phyloP scores from a whole-genome alignment of 1,140 invertebrate genomes.

The Panagrolaimus sp. region DNA sequence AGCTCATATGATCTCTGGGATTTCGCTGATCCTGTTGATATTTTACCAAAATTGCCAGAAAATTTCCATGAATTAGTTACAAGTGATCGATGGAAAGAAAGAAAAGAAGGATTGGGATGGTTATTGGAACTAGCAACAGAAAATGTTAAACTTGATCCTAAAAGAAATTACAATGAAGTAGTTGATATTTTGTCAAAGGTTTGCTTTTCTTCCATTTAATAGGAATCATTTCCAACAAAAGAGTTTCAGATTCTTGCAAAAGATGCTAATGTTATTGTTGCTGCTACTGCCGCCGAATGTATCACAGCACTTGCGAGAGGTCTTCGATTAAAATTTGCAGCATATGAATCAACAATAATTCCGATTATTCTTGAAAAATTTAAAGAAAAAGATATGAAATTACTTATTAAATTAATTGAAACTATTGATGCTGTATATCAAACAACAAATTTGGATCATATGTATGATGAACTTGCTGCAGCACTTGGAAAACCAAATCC shows the following conservation, averaged over 20 bases:
- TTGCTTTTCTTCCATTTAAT: conserved; percentile 23
- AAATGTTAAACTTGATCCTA: conserved; percentile 62
- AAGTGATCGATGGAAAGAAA: conserved; percentile 91
- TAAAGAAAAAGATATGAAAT: conserved; percentile 82
- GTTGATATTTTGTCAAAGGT: conserved; percentile 81
- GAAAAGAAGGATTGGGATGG: conserved; percentile 79
- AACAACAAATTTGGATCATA: conserved; percentile 12
- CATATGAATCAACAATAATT: conserved; percentile 68
- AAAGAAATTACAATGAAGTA: conserved; percentile 70
- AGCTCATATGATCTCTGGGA: too few relatives aligned
- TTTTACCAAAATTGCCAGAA: conserved; percentile 82
- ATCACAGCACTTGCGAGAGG: conserved; percentile 74
- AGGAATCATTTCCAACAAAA: not conserved
- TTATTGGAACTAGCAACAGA: conserved; percentile 70
- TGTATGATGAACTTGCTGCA: not conserved
- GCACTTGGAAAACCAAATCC: conserved; percentile 22
- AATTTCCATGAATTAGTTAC: conserved; percentile 88
- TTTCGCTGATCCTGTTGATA: conserved; percentile 80
- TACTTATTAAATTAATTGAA: conserved; percentile 66
- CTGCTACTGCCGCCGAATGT: conserved; percentile 76
- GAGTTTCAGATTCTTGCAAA: conserved; percentile 66
- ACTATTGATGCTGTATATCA: conserved; percentile 76
- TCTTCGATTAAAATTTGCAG: conserved; percentile 76
- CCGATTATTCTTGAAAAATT: conserved; percentile 84
- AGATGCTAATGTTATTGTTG: conserved; percentile 87